Conservation (phyloP, 2,888 invertebrate genomes). For the Caenorhabditis plicata region DNA sequence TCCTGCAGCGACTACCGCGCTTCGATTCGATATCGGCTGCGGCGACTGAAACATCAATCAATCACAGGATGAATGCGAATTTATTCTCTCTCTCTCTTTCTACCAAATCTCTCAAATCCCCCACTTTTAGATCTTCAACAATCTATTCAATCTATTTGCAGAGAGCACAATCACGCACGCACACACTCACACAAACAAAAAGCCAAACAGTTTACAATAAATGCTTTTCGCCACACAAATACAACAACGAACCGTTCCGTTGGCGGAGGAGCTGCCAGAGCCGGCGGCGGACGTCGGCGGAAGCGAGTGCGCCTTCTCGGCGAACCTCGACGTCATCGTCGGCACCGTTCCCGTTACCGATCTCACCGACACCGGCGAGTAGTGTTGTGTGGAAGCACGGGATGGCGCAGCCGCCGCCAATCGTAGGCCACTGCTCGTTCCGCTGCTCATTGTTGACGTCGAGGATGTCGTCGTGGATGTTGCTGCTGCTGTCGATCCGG, state of each 20-base stretch:
- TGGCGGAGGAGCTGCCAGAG: too few relatives aligned
- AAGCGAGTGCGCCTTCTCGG: conserved; percentile 23
- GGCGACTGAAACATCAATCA: neutral
- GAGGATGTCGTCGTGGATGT: neutral
- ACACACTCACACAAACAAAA: neutral
- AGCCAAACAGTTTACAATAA: neutral
- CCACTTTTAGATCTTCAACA: too few relatives aligned
- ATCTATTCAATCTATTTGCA: too few relatives aligned
- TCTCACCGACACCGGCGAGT: conserved; percentile 17
- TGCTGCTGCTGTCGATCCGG: neutral
- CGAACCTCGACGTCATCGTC: conserved; percentile 17
- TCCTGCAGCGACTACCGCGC: conserved; percentile 23
- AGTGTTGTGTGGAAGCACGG: conserved; percentile 2
- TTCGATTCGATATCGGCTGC: conserved; percentile 17
- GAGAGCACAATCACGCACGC: too few relatives aligned
- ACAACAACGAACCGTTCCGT: conserved; percentile 10
- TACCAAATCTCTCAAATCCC: too few relatives aligned
- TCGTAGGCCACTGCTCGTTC: conserved; percentile 16
- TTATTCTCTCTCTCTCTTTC: neutral
- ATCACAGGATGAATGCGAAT: neutral
- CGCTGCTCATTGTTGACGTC: conserved; percentile 6
- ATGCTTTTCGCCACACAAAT: neutral
- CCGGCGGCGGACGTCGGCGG: conserved; percentile 16
- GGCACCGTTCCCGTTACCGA: conserved; percentile 23
- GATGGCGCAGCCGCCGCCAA: conserved; percentile 11